Evolutionary conservation across 2,113 vertebrate genomes (phyloP), one percentile per base, ranked within the genome.

Genomic region (Phaetusa simplex): DNA sequence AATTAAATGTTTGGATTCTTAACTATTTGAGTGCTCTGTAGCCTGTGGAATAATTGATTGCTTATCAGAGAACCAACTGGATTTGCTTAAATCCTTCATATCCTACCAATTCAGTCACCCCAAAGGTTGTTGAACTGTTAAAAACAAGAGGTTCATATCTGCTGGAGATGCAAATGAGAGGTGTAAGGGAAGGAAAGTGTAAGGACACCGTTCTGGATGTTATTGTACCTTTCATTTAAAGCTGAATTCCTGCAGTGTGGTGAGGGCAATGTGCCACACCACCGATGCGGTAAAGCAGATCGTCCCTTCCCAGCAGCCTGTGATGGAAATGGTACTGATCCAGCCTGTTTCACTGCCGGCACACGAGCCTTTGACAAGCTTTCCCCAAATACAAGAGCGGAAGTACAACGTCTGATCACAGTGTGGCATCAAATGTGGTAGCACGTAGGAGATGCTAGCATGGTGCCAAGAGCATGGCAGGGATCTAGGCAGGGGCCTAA

Each of bases 1-100:
- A 97, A 91, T 98, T 96, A 97, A 96, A 90, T 70, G 86, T 69
- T 58, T 88, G 77, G 83, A 69, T 94, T 94, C 83, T 95, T 97
- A 98, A 95, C 81, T 71, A 89, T 97, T 85, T 88, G 88, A 97
- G 85, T 65, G 58, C 14, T 86, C 79, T 62, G 88, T 55, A 95
- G 66, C 90, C 94, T 83, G 81, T 66, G 94, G 91, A 97, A 96
- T 96, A 97, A 97, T 95, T 90, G 96, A 96, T 95, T 91, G 79
- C 56, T 73, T 84, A 82, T 76, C 40, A 43, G 73, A 90, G 71
- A 29, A 56, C 81, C 30, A 29, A 71, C 38, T 85, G 58, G 73
- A 95, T 90, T 91, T 95, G 76, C 71, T 91, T 82, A 96, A 93
- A 86, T 93, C 77, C 77, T 70, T 79, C 73, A 80, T 65, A 49